These are phyloP conservation scores for Phenacoccus solenopsis DNA, from an alignment of 1,140 invertebrate species.

Conservation along the genomic window DNA sequence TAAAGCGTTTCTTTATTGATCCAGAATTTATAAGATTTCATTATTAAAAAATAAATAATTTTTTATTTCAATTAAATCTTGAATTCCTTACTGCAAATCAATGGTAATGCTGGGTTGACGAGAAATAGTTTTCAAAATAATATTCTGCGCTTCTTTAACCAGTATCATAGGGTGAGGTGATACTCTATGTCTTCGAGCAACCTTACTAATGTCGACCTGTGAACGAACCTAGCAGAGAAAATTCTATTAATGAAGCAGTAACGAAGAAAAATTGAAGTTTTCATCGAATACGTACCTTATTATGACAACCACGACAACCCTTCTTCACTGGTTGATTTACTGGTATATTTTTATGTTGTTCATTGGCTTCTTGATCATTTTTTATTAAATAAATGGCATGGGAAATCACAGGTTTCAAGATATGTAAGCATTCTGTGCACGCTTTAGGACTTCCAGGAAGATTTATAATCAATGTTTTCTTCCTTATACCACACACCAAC, in stretches of 20 bases:
- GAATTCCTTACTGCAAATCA: background rate
- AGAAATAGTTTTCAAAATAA: slow-evolving; percentile 40
- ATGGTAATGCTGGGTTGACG: slow-evolving; percentile 19
- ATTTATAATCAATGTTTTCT: slow-evolving; percentile 77
- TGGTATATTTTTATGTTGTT: slow-evolving; percentile 37
- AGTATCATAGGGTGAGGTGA: slow-evolving; percentile 69
- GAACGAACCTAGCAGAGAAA: too few relatives aligned
- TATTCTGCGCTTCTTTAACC: slow-evolving; percentile 50
- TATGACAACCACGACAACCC: background rate
- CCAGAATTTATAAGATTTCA: too few relatives aligned
- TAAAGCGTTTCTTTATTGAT: slow-evolving; percentile 36
- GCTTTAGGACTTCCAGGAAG: slow-evolving; percentile 87
- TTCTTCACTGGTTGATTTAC: background rate
- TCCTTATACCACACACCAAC: slow-evolving; percentile 60
- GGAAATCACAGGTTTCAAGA: slow-evolving; percentile 50
- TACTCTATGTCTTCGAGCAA: slow-evolving; percentile 44
- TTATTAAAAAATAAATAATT: too few relatives aligned
- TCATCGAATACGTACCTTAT: background rate
- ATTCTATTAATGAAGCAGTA: slow-evolving; percentile 26
- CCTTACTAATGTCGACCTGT: slow-evolving; percentile 32
- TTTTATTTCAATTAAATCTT: background rate
- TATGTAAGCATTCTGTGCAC: slow-evolving; percentile 64
- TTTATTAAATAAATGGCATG: slow-evolving; percentile 73
- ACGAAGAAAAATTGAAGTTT: slow-evolving; percentile 3
- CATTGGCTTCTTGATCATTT: slow-evolving; percentile 37